Evolutionary conservation across 2,888 invertebrate genomes (phyloP), one percentile per base, ranked within the genome.

Genomic region (Alitta virens): DNA sequence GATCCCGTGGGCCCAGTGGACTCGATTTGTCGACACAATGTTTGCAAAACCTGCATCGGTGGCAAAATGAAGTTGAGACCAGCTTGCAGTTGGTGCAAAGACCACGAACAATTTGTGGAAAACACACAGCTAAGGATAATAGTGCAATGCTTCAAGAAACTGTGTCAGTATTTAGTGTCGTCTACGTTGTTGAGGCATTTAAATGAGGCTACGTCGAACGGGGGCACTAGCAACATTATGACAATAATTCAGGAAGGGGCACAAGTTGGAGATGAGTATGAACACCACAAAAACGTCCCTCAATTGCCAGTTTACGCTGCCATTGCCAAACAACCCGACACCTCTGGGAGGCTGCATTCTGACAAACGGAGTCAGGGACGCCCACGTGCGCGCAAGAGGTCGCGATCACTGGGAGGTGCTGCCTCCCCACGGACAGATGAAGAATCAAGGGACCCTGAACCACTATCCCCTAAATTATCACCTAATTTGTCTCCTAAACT

Each of bases 61-160:
- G 91, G 91, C 2, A 87, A 90, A 71, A 93, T 93, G 83, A 89
- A 90, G 78, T 85, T 94, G 55, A 90, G 91, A 77, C 92, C 93
- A 0, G 87, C 89, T 0, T 94, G 94, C 80, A 85, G 87, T 71
- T 90, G 90, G 87, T 94, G 94, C 81, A 90, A 90, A 80, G 90
- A 92, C 75, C 91, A 91, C 75, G 88, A 88, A 43, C 88, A 88
- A 67, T 94, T 93, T 80, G 86, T 87, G 58, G 92, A 92, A 80
- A 93, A 93, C 81, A 88, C 88, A 67, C 89, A 91, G 72, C 84
- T 94, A 74, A 86, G 91, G 58, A 89, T 91, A 73, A 85, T 94
- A 50, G 83, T 94, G 63, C 90, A 91, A 80, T 93, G 94, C 83
- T 94, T 93, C 79, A 91, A 91, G 82, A 90, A 91, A 77, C 85